Conservation (phyloP, 2,113 vertebrate genomes). For the Pluvianellus socialis region DNA sequence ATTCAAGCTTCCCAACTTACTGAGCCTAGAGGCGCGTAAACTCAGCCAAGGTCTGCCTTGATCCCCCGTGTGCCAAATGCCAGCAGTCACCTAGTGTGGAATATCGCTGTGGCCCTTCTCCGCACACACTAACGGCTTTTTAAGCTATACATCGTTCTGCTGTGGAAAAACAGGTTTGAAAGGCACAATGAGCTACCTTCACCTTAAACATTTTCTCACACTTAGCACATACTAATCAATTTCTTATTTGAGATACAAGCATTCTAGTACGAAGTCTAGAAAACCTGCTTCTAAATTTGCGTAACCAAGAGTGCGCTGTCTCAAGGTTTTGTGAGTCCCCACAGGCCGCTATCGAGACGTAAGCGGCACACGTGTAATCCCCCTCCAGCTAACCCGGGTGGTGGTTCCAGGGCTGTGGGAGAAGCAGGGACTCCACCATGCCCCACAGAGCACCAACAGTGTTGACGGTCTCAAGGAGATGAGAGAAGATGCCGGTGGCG, state of each 20-base stretch:
- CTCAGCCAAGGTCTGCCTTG: too few species aligned
- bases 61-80: neutral
- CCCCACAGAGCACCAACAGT: neutral
- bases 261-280: neutral
- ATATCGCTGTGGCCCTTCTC: neutral
- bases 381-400: neutral
- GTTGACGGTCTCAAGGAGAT: fast-evolving
- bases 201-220: neutral
- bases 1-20: neutral
- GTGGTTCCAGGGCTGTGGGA: neutral
- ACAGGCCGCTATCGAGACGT: fast-evolving
- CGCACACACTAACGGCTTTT: neutral
- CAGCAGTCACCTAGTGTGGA: neutral
- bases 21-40: neutral
- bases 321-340: neutral
- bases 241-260: neutral
- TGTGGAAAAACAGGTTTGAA: neutral
- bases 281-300: neutral
- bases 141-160: neutral
- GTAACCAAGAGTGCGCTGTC: neutral
- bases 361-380: fast-evolving
- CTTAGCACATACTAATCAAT: neutral
- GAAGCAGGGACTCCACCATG: neutral
- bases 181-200: neutral
- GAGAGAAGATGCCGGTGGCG: fast-evolving